A percentile compares a stretch with the other conserved stretches of the same genome.
These are phyloP conservation scores for Sphyrna mokarran DNA, from an alignment of 2,113 vertebrate species.

Conservation along the genomic window DNA sequence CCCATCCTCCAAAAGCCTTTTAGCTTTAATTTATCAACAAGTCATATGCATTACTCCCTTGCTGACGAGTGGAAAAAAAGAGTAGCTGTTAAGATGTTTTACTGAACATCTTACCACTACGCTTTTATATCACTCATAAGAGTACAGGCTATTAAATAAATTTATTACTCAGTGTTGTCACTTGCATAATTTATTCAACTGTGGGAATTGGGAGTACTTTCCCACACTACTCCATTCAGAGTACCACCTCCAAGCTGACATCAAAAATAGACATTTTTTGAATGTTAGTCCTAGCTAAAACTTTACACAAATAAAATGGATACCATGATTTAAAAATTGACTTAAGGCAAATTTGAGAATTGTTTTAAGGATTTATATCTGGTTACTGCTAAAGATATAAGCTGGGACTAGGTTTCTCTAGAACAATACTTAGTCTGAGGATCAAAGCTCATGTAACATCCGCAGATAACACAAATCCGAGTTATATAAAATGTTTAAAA, in stretches of 20 bases:
- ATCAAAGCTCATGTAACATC: background rate
- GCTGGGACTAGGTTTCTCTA: background rate
- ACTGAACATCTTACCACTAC: background rate
- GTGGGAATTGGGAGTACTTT: background rate
- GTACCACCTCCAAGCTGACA: background rate
- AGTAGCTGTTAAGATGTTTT: conserved; percentile 15
- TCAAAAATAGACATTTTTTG: background rate
- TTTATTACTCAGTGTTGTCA: conserved; percentile 29
- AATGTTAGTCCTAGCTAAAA: background rate
- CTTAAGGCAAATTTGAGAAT: background rate
- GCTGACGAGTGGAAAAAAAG: background rate
- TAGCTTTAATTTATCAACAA: conserved; percentile 23
- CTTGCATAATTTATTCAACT: conserved; percentile 29
- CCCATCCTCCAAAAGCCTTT: conserved; percentile 23
- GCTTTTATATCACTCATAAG: conserved; percentile 11
- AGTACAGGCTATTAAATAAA: conserved; percentile 11
- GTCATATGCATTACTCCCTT: conserved; percentile 6
- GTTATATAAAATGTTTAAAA: background rate
- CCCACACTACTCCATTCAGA: background rate
- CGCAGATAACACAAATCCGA: background rate
- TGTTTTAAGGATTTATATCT: background rate
- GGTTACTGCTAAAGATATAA: background rate
- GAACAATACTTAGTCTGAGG: too few species aligned
- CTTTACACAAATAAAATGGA: background rate
- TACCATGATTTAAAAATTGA: background rate